A percentile compares a stretch with the other conserved stretches of the same genome.
These are phyloP conservation scores for Fukomys damarensis DNA, from an alignment of 2,113 vertebrate genomes.

Conservation along the genomic window DNA sequence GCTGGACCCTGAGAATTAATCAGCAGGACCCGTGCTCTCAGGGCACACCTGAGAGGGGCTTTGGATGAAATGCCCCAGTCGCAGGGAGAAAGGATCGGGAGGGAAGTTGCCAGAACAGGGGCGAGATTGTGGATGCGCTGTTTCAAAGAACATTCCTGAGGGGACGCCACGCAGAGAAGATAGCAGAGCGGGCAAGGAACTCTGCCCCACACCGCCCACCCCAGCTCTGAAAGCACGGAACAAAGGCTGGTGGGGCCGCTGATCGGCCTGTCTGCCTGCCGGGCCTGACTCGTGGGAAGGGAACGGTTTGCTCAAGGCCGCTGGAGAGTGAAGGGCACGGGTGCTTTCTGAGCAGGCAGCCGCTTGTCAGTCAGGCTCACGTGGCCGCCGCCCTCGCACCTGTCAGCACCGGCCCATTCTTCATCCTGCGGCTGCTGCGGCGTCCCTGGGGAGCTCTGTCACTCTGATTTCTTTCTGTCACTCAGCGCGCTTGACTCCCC, in stretches of 20 bases:
- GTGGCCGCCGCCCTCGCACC: not conserved
- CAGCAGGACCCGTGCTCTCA: not conserved
- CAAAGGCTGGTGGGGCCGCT: not conserved
- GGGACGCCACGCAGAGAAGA: constrained; percentile 63
- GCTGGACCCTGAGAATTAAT: not conserved
- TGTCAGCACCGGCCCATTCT: not conserved
- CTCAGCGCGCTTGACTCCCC: constrained; percentile 1
- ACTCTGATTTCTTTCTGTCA: constrained; percentile 43
- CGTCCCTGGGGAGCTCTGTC: not conserved
- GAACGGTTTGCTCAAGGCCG: constrained; percentile 56
- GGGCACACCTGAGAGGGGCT: not conserved
- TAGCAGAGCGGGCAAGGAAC: constrained; percentile 37
- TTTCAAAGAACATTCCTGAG: constrained; percentile 63
- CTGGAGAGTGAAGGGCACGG: not conserved
- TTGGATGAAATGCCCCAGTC: not conserved
- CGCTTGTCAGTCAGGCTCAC: not conserved
- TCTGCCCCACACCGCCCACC: not conserved
- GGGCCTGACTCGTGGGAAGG: constrained; percentile 49
- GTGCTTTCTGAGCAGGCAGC: constrained; percentile 40
- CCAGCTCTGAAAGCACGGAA: constrained; percentile 12
- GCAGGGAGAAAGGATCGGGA: constrained; percentile 21
- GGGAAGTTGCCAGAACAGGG: not conserved
- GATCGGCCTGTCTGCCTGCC: constrained; percentile 29
- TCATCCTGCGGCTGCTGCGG: not conserved
- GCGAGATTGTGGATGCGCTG: not conserved